A percentile compares a stretch with the other conserved stretches of the same genome.
These are phyloP conservation scores for Dasypus novemcinctus DNA, from an alignment of 2,113 vertebrate genomes.

Conservation along the genomic window DNA sequence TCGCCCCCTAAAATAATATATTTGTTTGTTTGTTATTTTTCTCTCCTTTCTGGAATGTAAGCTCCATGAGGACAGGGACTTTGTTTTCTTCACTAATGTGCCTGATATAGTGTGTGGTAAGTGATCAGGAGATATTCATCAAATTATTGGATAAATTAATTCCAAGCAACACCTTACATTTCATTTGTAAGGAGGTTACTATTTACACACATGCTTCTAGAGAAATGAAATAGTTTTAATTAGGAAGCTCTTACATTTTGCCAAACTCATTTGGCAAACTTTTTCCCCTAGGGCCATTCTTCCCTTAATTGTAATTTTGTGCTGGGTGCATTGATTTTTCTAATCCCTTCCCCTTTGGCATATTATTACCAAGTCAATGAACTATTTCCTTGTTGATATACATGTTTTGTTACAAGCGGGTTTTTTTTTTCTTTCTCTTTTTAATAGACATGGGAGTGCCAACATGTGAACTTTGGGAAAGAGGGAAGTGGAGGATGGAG, in stretches of 20 bases:
- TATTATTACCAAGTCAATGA: constrained; percentile 39
- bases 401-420: not conserved
- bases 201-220: constrained; percentile 13
- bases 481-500: not conserved
- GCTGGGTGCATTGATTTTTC: constrained; percentile 6
- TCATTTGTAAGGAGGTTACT: constrained; percentile 61
- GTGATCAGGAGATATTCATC: not conserved
- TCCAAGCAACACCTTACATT: not conserved
- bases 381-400: constrained; percentile 29
- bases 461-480: not conserved
- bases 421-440: not conserved
- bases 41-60: not conserved
- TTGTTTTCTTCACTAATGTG: not conserved
- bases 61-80: not conserved
- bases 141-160: constrained; percentile 38
- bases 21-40: not conserved
- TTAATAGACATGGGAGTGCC: not conserved
- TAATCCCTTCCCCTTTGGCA: constrained; percentile 16
- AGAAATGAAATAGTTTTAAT: constrained; percentile 63
- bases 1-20: not conserved
- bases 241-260: constrained; percentile 55
- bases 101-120: not conserved
- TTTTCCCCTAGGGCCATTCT: constrained; percentile 24
- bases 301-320: constrained; percentile 50
- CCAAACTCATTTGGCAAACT: constrained; percentile 64